phyloP scores from a whole-genome alignment of 2,888 invertebrate species.

The Busseola fusca region DNA sequence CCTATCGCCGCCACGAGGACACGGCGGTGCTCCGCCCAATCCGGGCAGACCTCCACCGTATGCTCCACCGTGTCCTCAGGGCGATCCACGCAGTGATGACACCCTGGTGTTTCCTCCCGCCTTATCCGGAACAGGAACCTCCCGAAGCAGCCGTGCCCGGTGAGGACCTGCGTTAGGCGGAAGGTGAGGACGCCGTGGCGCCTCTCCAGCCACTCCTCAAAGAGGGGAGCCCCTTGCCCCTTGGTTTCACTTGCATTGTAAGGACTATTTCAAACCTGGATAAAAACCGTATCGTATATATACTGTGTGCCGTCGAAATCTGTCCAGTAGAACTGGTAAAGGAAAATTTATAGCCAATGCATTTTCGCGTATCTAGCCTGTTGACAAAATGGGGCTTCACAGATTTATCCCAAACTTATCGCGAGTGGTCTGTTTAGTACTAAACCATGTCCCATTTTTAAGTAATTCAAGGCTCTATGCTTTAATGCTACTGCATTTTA shows the following conservation, averaged over 20 bases:
- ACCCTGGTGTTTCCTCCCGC: too few species aligned
- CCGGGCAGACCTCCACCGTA: too few species aligned
- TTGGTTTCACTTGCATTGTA: not conserved
- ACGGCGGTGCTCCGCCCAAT: too few species aligned
- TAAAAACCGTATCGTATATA: not conserved
- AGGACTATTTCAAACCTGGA: not conserved
- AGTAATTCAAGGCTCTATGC: constrained; percentile 8
- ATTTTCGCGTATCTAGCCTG: not conserved
- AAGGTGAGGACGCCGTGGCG: too few species aligned
- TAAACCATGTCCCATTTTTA: constrained; percentile 14
- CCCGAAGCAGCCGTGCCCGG: too few species aligned
- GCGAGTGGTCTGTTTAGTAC: not conserved
- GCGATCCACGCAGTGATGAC: too few species aligned
- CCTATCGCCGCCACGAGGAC: too few species aligned
- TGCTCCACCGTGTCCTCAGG: too few species aligned
- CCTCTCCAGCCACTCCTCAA: too few species aligned
- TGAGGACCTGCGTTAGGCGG: too few species aligned
- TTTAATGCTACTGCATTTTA: constrained; percentile 9
- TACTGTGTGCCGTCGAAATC: not conserved
- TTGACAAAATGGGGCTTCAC: not conserved
- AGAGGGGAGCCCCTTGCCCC: too few species aligned
- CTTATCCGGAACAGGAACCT: too few species aligned
- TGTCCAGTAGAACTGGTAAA: not conserved
- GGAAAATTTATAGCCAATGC: not conserved
- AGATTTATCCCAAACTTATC: not conserved